Conservation (phyloP, 2,888 invertebrate genomes). For the Polietes domitor region DNA sequence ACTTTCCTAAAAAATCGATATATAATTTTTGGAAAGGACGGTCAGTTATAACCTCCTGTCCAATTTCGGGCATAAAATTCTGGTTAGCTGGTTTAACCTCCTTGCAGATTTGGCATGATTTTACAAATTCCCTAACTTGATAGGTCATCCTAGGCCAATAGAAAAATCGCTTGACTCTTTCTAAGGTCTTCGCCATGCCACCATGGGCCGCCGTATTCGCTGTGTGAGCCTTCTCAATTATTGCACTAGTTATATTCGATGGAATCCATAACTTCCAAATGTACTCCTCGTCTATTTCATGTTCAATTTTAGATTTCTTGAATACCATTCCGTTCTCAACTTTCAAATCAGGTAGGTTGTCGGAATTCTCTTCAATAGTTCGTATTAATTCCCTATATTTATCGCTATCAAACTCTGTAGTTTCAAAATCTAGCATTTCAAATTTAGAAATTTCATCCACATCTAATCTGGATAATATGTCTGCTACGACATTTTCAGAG, state of each 20-base stretch:
- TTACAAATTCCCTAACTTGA: neutral
- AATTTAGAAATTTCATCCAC: neutral
- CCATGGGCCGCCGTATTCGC: conserved; percentile 9
- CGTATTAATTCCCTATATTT: neutral
- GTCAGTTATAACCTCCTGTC: neutral
- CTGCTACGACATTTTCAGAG: conserved; percentile 22
- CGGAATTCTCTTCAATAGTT: neutral
- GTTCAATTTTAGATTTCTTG: neutral
- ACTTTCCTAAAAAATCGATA: no score
- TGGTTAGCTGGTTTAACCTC: neutral
- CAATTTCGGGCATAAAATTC: conserved; percentile 34
- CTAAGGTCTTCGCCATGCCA: conserved; percentile 27
- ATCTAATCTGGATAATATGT: no score
- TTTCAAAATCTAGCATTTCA: neutral
- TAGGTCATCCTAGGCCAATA: conserved; percentile 10
- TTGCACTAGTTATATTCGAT: neutral
- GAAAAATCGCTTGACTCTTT: conserved; percentile 10
- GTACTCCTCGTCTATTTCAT: conserved; percentile 20
- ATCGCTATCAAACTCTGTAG: neutral
- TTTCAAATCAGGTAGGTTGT: neutral
- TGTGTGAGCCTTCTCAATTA: conserved; percentile 38
- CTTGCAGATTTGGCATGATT: neutral
- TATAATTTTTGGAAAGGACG: neutral
- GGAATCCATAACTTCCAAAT: conserved; percentile 38
- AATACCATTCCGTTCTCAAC: neutral